Evolutionary conservation across 2,113 vertebrate genomes (phyloP).

Genomic region (Bubo scandiacus): DNA sequence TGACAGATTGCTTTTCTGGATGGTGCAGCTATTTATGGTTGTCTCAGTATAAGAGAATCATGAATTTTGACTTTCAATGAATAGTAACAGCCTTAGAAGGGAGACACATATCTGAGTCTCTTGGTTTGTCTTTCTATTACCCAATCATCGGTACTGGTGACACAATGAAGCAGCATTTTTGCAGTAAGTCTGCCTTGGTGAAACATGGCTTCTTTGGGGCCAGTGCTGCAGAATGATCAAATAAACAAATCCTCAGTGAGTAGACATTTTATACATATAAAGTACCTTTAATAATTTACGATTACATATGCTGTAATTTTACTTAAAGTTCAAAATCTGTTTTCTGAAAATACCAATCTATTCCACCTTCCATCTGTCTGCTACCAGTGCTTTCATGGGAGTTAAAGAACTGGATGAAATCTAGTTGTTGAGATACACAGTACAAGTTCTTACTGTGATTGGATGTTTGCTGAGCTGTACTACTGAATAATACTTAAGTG

Average conservation of each 20-base stretch:
- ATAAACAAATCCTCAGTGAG: background rate
- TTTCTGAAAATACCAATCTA: background rate
- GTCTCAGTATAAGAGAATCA: background rate
- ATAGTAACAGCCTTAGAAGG: background rate
- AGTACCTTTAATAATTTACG: background rate
- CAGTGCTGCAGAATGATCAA: background rate
- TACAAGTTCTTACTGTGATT: background rate
- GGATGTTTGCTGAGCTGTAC: background rate
- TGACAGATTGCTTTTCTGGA: background rate
- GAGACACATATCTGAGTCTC: background rate
- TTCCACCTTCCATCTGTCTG: background rate
- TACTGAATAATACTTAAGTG: background rate
- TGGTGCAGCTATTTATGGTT: background rate
- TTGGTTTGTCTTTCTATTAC: background rate
- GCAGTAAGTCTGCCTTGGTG: background rate
- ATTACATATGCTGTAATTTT: background rate
- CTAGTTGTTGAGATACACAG: background rate
- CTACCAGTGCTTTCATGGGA: background rate
- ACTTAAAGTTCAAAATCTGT: background rate
- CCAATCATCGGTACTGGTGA: fast-evolving
- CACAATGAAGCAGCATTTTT: background rate
- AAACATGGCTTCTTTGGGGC: background rate
- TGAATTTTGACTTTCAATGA: background rate
- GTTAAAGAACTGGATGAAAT: background rate
- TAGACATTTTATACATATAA: background rate